These are phyloP conservation scores for Phalacrocorax carbo DNA, from an alignment of 2,113 vertebrate genomes.

Conservation along the genomic window DNA sequence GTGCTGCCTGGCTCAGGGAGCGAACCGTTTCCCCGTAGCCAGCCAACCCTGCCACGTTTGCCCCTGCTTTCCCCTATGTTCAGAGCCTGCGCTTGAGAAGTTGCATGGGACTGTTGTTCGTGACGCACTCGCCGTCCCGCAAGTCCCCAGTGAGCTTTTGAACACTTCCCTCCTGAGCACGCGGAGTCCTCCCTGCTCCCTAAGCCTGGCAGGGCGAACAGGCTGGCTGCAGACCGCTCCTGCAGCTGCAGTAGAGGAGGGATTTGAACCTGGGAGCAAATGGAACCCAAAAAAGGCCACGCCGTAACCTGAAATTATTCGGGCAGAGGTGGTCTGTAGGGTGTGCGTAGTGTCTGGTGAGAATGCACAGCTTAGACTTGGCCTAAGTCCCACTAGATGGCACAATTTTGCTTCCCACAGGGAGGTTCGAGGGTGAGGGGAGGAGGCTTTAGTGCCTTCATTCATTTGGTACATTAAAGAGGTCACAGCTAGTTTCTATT, in stretches of 20 bases:
- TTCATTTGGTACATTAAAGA: neutral
- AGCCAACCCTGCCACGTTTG: neutral
- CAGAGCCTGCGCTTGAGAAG: neutral
- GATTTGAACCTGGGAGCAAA: neutral
- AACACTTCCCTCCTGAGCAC: neutral
- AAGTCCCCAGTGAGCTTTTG: neutral
- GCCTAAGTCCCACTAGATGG: constrained; percentile 21
- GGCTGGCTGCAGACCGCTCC: neutral
- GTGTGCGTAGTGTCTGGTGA: fast-evolving
- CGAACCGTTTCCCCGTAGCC: neutral
- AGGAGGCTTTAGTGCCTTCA: neutral
- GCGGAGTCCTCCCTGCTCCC: neutral
- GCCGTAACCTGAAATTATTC: neutral
- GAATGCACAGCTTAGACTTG: neutral
- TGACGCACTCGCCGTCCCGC: neutral
- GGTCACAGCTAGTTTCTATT: neutral
- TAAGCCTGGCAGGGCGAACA: neutral
- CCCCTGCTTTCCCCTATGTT: neutral
- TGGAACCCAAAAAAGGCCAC: neutral
- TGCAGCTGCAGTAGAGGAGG: neutral
- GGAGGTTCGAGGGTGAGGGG: neutral
- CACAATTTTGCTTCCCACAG: neutral
- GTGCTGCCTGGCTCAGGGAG: neutral
- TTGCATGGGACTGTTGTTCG: neutral
- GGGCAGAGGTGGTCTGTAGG: neutral